Conservation (phyloP, 1,140 invertebrate genomes). For the Himalopsyche phryganea region DNA sequence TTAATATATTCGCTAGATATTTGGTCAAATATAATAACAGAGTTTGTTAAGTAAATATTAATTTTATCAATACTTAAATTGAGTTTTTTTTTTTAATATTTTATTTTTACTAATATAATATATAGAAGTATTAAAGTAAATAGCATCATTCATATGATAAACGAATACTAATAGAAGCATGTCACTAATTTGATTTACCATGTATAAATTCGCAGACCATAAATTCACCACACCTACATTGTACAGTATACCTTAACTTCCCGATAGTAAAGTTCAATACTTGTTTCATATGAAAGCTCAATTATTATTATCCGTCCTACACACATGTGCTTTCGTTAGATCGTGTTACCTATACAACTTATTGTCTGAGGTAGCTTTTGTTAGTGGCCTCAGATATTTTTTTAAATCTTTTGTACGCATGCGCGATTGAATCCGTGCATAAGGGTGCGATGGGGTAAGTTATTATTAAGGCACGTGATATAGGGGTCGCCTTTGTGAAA, state of each 20-base stretch:
- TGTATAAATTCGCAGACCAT: background rate
- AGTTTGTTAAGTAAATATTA: no score
- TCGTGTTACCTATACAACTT: conserved; percentile 27
- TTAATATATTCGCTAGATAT: no score
- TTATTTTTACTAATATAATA: no score
- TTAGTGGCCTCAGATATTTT: conserved; percentile 23
- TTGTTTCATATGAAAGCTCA: conserved; percentile 22
- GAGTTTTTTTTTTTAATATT: no score
- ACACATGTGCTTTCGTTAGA: conserved; percentile 28
- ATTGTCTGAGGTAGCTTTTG: conserved; percentile 16
- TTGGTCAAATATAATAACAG: no score
- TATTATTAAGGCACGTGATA: conserved; percentile 32
- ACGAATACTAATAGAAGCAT: no score
- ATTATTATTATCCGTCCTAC: conserved; percentile 13
- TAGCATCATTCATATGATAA: no score
- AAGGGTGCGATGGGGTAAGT: conserved; percentile 19
- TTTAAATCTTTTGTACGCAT: conserved; percentile 31
- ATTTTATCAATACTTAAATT: no score
- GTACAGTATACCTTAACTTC: no score
- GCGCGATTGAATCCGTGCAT: conserved; percentile 31
- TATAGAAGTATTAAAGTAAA: no score
- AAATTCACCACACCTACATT: no score
- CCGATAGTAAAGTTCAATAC: conserved; percentile 5
- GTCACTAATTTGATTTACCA: no score
- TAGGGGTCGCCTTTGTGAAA: conserved; percentile 34